phyloP scores from a whole-genome alignment of 2,888 invertebrate genomes.

The Adela reaumurella region DNA sequence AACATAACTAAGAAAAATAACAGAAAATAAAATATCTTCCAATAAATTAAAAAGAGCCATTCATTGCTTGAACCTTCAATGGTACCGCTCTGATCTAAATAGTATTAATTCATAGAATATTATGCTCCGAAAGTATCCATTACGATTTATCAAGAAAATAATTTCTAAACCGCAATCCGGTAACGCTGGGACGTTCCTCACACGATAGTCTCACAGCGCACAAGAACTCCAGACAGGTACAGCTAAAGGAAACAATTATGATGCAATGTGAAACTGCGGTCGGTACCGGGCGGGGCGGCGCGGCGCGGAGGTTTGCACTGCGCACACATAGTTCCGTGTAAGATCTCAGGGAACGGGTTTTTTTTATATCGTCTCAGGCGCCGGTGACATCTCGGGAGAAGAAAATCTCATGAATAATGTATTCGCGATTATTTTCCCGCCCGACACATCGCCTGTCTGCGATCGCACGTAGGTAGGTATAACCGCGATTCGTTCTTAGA shows the following conservation, averaged over 20 bases:
- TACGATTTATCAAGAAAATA: no score
- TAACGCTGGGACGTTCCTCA: no score
- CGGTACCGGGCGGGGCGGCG: background rate
- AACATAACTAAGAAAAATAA: no score
- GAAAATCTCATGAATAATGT: background rate
- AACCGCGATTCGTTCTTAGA: background rate
- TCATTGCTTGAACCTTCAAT: no score
- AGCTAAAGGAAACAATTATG: constrained; percentile 16
- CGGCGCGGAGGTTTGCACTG: background rate
- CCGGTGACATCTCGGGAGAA: constrained; percentile 17
- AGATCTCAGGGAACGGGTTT: background rate
- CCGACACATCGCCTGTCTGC: background rate
- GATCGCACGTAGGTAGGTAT: background rate
- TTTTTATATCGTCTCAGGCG: constrained; percentile 17
- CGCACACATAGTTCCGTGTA: background rate
- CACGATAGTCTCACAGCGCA: no score
- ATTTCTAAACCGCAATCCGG: no score
- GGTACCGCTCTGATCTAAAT: no score
- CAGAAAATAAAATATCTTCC: no score
- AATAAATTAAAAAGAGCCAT: no score
- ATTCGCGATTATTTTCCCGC: background rate
- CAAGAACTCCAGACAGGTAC: no score
- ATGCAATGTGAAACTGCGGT: constrained; percentile 28
- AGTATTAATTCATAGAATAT: no score
- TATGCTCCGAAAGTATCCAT: no score